Conservation (phyloP, 1,140 invertebrate species). For the Heliothis virescens region DNA sequence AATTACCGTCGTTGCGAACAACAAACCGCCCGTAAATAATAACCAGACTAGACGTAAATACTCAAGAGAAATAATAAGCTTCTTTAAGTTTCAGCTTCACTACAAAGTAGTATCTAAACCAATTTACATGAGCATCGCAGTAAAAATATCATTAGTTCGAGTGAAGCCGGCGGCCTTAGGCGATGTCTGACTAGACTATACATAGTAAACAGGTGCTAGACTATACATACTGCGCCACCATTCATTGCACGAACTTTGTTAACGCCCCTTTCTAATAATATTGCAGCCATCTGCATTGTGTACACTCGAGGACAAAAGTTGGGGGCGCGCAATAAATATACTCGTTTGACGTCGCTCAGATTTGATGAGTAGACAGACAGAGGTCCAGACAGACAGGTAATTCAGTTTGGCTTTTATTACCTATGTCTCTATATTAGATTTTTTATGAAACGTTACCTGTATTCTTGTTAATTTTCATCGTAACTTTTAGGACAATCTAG, state of each 20-base stretch:
- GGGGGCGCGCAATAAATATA: neutral
- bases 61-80: conserved; percentile 24
- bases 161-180: neutral
- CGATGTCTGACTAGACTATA: conserved; percentile 15
- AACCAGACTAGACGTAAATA: conserved; percentile 25
- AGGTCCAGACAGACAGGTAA: conserved; percentile 29
- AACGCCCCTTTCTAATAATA: neutral
- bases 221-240: neutral
- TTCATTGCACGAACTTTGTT: conserved; percentile 4
- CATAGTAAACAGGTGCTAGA: conserved; percentile 7
- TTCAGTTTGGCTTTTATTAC: conserved; percentile 28
- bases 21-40: conserved; percentile 14
- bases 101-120: conserved; percentile 11
- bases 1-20: neutral
- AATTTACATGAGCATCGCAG: conserved; percentile 27
- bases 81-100: conserved; percentile 5
- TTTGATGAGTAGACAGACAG: conserved; percentile 25
- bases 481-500: neutral
- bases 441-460: conserved; percentile 31
- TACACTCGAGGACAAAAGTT: conserved; percentile 20
- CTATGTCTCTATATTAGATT: conserved; percentile 18
- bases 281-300: conserved; percentile 11
- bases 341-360: neutral
- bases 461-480: conserved; percentile 23
- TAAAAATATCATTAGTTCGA: conserved; percentile 14